Base-by-base conservation (phyloP, 2,113 vertebrate species). In the Phocoena phocoena region DNA sequence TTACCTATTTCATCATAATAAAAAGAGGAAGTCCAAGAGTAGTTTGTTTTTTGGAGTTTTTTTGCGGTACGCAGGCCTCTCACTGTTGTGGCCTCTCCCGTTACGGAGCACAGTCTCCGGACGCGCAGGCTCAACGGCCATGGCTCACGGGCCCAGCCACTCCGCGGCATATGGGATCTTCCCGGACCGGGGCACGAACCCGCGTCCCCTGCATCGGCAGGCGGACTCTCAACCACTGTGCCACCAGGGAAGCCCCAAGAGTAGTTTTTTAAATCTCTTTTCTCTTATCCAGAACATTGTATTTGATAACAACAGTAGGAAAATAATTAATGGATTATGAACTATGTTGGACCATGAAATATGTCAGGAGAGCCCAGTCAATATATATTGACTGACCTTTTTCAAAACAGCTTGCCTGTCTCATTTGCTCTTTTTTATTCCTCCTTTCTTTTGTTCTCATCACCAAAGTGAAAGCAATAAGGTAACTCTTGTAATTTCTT, bases 361-460 rank as follows among this genome's bases (percentile, higher is more conserved):
- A 67, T 62, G 17, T 93, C 70, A 94, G 13, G 13, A 83, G 9
- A 74, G 8, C 28, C 21, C 53, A 50, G 38, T n/a, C 23, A 70
- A 17, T 88, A 25, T 63, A 14, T 91, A 93, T 71, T 79, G 90
- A 92, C 15, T 95, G 82, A 86, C 62, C 47, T 87, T 96, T 96
- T 58, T n/a, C 73, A 89, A 88, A 91, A 92, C n/a, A 84, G 25
- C 12, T 65, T 83, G 21, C 14, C 33, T 96, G 68, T 83, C 62
- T 92, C 86, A 41, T 93, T 91, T 86, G 36, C 21, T 88, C 36
- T 60, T 86, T 90, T 97, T 96, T 95, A 95, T 93, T 73, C 21
- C 76, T 94, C 21, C 20, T 86, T 86, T 93, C 65, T 81, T 93
- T 96, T 33, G 13, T 88, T 93, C 73, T 93, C 86, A 83, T 84